phyloP scores from a whole-genome alignment of 2,113 vertebrate species.

The Oriolus oriolus region DNA sequence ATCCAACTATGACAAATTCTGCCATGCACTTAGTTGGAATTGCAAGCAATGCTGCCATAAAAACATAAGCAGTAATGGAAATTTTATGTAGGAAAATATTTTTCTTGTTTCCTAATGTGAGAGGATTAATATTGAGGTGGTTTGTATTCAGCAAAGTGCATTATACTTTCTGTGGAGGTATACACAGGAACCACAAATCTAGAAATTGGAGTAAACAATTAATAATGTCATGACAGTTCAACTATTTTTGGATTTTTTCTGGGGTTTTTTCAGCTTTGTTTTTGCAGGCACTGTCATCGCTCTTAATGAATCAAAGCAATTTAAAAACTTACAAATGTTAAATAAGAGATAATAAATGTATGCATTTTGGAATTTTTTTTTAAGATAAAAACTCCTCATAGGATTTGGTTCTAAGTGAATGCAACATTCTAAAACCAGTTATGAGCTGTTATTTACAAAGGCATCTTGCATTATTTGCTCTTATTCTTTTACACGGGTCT shows the following conservation, averaged over 20 bases:
- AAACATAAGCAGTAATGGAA: neutral
- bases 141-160: neutral
- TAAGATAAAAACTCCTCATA: neutral
- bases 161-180: neutral
- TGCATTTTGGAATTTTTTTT: neutral
- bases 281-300: neutral
- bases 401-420: neutral
- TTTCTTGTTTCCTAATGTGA: neutral
- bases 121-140: neutral
- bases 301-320: neutral
- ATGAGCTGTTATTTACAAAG: neutral
- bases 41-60: neutral
- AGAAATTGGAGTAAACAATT: neutral
- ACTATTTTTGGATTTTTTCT: neutral
- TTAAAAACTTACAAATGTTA: neutral
- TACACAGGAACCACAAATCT: neutral
- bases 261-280: neutral
- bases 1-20: neutral
- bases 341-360: neutral
- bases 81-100: neutral
- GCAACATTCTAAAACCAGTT: neutral
- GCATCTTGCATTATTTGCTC: neutral
- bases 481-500: neutral
- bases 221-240: neutral
- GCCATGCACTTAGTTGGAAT: neutral